Percentiles rank a stretch among this genome's conserved stretches.
These are phyloP conservation scores for Tipula lateralis DNA, from an alignment of 2,888 invertebrate genomes.

Conservation along the genomic window DNA sequence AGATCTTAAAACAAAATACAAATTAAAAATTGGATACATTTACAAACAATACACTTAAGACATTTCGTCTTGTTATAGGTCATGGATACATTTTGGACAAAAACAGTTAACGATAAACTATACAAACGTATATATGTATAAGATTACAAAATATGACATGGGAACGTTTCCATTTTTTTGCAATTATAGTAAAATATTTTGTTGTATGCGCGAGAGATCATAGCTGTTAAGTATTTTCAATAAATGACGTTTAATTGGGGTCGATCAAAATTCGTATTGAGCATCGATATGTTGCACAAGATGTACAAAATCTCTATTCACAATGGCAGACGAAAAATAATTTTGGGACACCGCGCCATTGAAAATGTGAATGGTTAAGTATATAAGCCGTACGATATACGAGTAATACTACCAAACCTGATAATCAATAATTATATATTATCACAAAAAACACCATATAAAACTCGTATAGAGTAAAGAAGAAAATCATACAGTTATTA, in stretches of 20 bases:
- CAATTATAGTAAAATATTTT: not conserved
- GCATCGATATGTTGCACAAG: too few relatives aligned
- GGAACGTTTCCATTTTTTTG: not conserved
- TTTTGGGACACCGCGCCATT: too few relatives aligned
- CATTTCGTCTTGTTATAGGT: conserved; percentile 6
- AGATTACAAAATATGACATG: not conserved
- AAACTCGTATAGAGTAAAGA: not conserved
- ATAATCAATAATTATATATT: not conserved
- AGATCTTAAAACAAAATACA: not conserved
- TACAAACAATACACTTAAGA: not conserved
- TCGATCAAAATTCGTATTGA: too few relatives aligned
- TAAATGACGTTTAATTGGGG: too few relatives aligned
- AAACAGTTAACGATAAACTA: not conserved
- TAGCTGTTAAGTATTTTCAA: not conserved
- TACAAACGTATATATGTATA: not conserved
- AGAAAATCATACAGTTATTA: not conserved
- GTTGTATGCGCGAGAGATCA: not conserved
- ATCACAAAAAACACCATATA: not conserved
- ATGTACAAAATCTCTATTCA: not conserved
- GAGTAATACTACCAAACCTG: too few relatives aligned
- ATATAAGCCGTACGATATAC: too few relatives aligned
- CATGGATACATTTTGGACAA: not conserved
- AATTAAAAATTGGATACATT: not conserved
- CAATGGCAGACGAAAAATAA: too few relatives aligned
- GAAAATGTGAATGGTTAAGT: too few relatives aligned